Percentiles rank a stretch among this genome's conserved stretches.
Evolutionary conservation across 2,113 vertebrate species (phyloP).

Genomic region (Nycticebus coucang): DNA sequence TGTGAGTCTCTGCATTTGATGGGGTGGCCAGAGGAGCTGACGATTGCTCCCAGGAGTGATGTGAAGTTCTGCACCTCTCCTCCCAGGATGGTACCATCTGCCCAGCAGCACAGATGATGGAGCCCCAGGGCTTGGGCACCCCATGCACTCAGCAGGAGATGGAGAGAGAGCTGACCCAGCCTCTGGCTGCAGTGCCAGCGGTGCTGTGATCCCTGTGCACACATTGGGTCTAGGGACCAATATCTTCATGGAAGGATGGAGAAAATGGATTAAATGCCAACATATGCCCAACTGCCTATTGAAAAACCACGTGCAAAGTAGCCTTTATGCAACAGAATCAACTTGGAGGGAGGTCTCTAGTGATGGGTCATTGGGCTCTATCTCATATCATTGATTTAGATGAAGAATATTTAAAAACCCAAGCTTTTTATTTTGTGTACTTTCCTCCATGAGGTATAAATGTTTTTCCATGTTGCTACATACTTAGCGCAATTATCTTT

Average conservation of each 20-base stretch:
- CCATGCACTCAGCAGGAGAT: background rate
- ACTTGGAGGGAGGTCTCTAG: background rate
- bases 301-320: background rate
- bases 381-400: background rate
- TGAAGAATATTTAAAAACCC: background rate
- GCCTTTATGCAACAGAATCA: background rate
- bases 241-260: background rate
- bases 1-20: background rate
- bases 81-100: background rate
- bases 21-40: background rate
- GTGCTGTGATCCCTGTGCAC: no score
- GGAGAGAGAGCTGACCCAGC: background rate
- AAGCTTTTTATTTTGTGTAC: background rate
- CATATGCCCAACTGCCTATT: rapidly evolving
- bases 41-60: background rate
- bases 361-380: background rate
- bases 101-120: background rate
- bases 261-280: background rate
- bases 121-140: no score
- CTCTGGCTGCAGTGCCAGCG: background rate
- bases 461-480: background rate
- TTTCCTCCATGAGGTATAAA: background rate
- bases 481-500: conserved; percentile 16
- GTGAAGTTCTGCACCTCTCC: background rate
- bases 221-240: background rate